A percentile compares a stretch with the other conserved stretches of the same genome.
phyloP scores from a whole-genome alignment of 2,888 invertebrate genomes.

The Machimus rusticus region DNA sequence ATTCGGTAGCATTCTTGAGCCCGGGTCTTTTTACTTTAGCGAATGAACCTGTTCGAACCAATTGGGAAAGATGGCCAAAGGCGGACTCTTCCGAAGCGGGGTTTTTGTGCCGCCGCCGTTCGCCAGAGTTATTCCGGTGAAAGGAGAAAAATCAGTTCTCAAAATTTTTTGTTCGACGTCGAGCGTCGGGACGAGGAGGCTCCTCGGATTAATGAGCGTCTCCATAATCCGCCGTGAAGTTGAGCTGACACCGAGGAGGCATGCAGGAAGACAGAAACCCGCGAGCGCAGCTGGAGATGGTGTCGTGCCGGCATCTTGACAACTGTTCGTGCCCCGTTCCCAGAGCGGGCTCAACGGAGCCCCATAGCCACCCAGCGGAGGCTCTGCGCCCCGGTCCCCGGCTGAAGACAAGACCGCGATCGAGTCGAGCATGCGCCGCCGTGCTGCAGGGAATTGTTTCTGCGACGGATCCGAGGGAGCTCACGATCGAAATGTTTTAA shows the following conservation, averaged over 20 bases:
- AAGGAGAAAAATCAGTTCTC: constrained; percentile 21
- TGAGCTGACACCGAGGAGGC: not conserved
- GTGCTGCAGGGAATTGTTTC: not conserved
- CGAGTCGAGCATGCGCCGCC: not conserved
- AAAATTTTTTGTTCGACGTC: not conserved
- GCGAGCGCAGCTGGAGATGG: not conserved
- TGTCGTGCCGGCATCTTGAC: constrained; percentile 21
- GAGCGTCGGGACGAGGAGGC: not conserved
- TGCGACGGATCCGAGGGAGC: not conserved
- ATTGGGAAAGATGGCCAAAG: not conserved
- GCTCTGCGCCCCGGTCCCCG: not conserved
- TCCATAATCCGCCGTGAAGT: constrained; percentile 9
- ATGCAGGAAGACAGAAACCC: constrained; percentile 5
- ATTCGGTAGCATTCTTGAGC: not conserved
- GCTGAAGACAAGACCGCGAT: not conserved
- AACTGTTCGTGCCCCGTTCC: constrained; percentile 6
- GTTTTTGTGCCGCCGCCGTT: not conserved
- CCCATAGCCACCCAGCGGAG: not conserved
- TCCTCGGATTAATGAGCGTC: not conserved
- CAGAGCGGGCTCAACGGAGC: not conserved
- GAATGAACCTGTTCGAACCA: not conserved
- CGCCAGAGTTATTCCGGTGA: not conserved
- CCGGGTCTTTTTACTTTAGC: not conserved
- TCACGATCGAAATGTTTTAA: constrained; percentile 26
- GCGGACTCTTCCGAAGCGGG: not conserved